Conservation (phyloP, 2,888 invertebrate species). For the Myathropa florea region DNA sequence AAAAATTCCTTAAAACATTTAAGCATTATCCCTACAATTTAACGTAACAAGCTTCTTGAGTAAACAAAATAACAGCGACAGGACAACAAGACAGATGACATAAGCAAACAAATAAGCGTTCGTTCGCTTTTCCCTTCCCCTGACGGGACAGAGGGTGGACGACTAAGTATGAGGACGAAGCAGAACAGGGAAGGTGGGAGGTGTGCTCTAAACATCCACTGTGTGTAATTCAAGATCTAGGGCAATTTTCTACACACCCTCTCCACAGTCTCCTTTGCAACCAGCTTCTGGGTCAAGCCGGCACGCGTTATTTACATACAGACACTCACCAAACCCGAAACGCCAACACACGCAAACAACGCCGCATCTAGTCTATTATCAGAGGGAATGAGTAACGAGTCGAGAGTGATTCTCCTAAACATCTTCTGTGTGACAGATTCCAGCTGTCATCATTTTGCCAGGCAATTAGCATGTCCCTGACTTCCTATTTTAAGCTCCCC, state of each 20-base stretch:
- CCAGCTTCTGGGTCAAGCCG: slow-evolving; percentile 55
- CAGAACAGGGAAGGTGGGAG: neutral
- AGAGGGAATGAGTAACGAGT: slow-evolving; percentile 49
- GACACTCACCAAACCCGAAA: neutral
- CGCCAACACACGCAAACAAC: neutral
- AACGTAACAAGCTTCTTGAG: slow-evolving; percentile 66
- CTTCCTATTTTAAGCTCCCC: slow-evolving; percentile 62
- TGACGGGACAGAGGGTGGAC: neutral
- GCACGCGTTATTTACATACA: slow-evolving; percentile 53
- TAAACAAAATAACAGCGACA: slow-evolving; percentile 57
- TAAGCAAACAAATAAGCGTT: slow-evolving; percentile 60
- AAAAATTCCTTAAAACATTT: slow-evolving; percentile 64
- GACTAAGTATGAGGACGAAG: too few relatives aligned
- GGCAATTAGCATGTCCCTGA: slow-evolving; percentile 70
- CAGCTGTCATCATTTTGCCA: slow-evolving; percentile 64
- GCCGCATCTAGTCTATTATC: slow-evolving; percentile 34
- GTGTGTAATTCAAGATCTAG: slow-evolving; percentile 65
- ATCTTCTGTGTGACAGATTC: slow-evolving; percentile 66
- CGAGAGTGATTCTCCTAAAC: slow-evolving; percentile 56
- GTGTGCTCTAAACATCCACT: slow-evolving; percentile 43
- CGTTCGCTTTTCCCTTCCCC: too few relatives aligned
- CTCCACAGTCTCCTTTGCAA: neutral
- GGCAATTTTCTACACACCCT: slow-evolving; percentile 33
- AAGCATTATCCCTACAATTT: slow-evolving; percentile 68
- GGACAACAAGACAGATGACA: slow-evolving; percentile 62